phyloP scores from a whole-genome alignment of 2,113 vertebrate genomes.

The Tricholaema leucomelas region DNA sequence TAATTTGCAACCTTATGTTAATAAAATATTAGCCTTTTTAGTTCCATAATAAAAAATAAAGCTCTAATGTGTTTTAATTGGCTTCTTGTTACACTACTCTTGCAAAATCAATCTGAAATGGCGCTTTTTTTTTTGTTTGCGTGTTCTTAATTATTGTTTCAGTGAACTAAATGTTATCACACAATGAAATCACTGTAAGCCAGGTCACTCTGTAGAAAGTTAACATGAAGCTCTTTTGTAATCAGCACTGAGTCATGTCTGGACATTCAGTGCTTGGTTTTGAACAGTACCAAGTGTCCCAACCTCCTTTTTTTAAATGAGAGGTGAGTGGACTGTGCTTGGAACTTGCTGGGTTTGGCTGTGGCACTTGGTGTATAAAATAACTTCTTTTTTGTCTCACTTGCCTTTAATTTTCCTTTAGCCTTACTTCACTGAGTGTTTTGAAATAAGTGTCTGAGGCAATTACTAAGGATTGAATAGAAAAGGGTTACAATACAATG shows the following conservation, averaged over 20 bases:
- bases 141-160: slow-evolving; percentile 7
- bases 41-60: slow-evolving; percentile 31
- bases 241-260: slow-evolving; percentile 42
- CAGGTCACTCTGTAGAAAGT: slow-evolving; percentile 44
- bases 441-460: background rate
- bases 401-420: background rate
- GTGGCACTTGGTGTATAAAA: background rate
- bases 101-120: background rate
- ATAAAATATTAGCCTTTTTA: slow-evolving; percentile 44
- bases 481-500: background rate
- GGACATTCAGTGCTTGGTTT: background rate
- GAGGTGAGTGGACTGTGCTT: background rate
- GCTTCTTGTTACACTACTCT: background rate
- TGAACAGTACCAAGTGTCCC: slow-evolving; percentile 25
- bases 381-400: rapidly evolving
- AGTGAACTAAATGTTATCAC: background rate
- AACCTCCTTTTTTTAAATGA: background rate
- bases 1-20: slow-evolving; percentile 23
- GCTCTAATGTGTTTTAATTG: background rate
- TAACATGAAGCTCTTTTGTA: slow-evolving; percentile 32
- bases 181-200: slow-evolving; percentile 6
- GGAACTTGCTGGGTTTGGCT: background rate
- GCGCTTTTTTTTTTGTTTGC: background rate
- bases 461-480: background rate
- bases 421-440: background rate